Base-by-base conservation (phyloP, 2,888 invertebrate species). In the Cenopis cana region DNA sequence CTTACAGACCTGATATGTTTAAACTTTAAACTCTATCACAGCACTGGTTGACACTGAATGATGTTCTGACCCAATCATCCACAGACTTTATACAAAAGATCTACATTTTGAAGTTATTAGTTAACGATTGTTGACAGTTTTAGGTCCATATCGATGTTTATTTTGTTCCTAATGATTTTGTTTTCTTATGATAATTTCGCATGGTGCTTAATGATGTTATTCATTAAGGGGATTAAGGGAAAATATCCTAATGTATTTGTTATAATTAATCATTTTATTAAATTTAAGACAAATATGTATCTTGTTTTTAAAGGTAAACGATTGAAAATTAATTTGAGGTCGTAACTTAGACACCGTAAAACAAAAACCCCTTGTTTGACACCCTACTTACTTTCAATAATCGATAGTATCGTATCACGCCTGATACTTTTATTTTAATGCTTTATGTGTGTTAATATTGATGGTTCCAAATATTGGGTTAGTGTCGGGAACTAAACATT, bases 51-150 rank as follows among this genome's bases (percentile, higher is more conserved):
- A 14, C 12, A 54, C 41, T 46, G 69, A 65, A 70, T 70, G 69
- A 59, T 65, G 36, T 8, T n/a, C 20, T 29, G 12, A 10, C 33
- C 12, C 12, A 33, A 14, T 1, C 10, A 14, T 46, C 59, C 24
- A 14, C 12, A 18, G 20, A 38, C 46, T 55, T 59, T 70, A 65
- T 70, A 65, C 65, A 52, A 33, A 33, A 17, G 11, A 33, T 33
- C 5, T 20, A 20, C 20, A 46, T 62, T n/a, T 61, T 29, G 11
- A 38, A 54, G 41, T 36, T 12, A 41, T 70, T 70, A 59, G 20
- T 11, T 57, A 59, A 70, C 46, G 17, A 57, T 59, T 70, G 65
- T 70, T 70, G 41, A 65, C 59, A 50, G 8, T 49, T n/a, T 36
- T 24, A 24, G n/a, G n/a, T 55, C 11, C 6, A 24, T 64, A 36